Evolutionary conservation across 2,113 vertebrate genomes (phyloP), one percentile per base, ranked within the genome.

Genomic region (Chionodraco myersi): DNA sequence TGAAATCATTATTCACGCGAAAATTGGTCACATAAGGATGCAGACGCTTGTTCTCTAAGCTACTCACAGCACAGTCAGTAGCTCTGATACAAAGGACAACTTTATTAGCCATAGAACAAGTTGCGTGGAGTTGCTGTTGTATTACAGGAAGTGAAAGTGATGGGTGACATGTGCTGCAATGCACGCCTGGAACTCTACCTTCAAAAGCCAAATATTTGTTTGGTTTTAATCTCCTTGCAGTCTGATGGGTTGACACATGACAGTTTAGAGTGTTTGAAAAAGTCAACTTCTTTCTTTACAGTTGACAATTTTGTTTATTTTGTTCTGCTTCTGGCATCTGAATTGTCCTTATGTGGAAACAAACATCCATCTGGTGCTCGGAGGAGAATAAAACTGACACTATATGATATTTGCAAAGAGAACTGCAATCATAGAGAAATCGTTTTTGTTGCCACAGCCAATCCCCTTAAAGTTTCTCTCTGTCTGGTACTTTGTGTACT

Each of bases 401-500:
- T 83, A 80, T 86, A 83, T 84, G 77, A 79, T 87, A 88, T 88
- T 91, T 89, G 77, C 76, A 87, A 84, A 88, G 76, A 61, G 65
- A 69, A 70, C 44, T 62, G 71, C 76, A 91, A 90, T 88, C 86
- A 86, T 61, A 77, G 71, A 79, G 48, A 74, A 66, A 87, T 79
- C 15, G 56, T 80, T 88, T 91, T 68, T 82, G 77, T 78, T 78
- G 84, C 80, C 71, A 66, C 62, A 85, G 83, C 64, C 80, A 82
- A 78, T 82, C 61, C 58, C 69, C 52, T 85, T 85, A 26, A 87
- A 80, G 53, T 70, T 64, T 77, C 34, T 72, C 53, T 82, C 68
- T 79, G 52, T 84, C 59, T 77, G 45, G 51, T 77, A 66, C 70
- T 69, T 21, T 64, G 58, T 57, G 49, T 78, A 75, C 41, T 77